Percentiles rank a stretch among this genome's conserved stretches.
phyloP scores from a whole-genome alignment of 1,140 invertebrate genomes.

The Hylaeus volcanicus region DNA sequence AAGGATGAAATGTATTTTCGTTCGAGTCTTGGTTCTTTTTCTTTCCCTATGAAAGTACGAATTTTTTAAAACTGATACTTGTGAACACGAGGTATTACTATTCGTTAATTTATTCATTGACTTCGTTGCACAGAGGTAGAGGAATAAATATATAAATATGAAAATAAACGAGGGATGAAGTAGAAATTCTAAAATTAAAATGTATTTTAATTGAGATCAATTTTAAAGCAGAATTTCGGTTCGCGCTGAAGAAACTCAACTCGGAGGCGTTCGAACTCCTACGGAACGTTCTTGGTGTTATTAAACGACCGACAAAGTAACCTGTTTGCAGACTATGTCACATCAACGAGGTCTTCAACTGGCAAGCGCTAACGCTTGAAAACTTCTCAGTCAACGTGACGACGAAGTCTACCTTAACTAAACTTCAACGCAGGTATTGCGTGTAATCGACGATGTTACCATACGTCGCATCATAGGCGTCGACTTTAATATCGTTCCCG shows the following conservation, averaged over 20 bases:
- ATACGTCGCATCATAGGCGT: background rate
- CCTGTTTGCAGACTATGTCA: background rate
- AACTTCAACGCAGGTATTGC: background rate
- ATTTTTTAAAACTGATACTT: too few relatives aligned
- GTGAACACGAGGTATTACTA: too few relatives aligned
- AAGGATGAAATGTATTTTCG: too few relatives aligned
- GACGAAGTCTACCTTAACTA: background rate
- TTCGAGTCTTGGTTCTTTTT: too few relatives aligned
- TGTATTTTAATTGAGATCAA: background rate
- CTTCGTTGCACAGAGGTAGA: too few relatives aligned
- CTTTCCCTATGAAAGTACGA: too few relatives aligned
- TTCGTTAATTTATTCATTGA: too few relatives aligned
- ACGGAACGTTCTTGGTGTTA: background rate
- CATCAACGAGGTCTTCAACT: background rate
- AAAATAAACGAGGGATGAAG: too few relatives aligned
- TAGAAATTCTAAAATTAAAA: too few relatives aligned
- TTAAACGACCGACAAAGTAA: conserved; percentile 18
- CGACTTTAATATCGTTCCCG: background rate
- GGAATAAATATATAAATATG: too few relatives aligned
- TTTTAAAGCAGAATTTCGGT: background rate
- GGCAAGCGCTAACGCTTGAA: conserved; percentile 11
- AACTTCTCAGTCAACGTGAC: background rate
- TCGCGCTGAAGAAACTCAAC: background rate
- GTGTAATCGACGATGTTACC: conserved; percentile 1
- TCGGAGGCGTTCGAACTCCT: background rate